A percentile compares a stretch with the other conserved stretches of the same genome.
phyloP scores from a whole-genome alignment of 2,888 invertebrate species.

The Polydrusus pterygomalis region DNA sequence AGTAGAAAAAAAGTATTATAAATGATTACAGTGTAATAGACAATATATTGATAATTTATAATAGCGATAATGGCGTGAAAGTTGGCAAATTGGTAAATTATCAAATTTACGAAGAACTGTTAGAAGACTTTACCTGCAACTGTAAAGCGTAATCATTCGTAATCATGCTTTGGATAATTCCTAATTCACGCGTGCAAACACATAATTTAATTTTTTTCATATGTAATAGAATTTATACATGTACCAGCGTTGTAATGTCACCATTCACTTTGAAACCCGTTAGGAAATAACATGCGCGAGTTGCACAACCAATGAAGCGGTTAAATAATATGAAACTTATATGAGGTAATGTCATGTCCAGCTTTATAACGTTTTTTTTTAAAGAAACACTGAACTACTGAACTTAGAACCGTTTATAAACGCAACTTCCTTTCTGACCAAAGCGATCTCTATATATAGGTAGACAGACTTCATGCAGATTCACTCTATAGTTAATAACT shows the following conservation, averaged over 20 bases:
- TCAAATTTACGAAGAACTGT: not conserved
- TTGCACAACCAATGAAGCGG: constrained; percentile 20
- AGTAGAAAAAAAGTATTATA: no score
- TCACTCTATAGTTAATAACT: no score
- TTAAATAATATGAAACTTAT: constrained; percentile 21
- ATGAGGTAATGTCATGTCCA: constrained; percentile 5
- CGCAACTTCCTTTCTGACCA: no score
- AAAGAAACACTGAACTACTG: not conserved
- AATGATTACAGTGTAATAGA: no score
- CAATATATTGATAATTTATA: not conserved
- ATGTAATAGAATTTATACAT: constrained; percentile 14
- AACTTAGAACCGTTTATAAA: not conserved
- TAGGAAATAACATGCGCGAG: constrained; percentile 4
- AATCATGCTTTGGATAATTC: not conserved
- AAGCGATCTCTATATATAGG: no score
- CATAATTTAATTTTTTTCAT: constrained; percentile 15
- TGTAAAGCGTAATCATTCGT: constrained; percentile 1
- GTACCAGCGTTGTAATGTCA: constrained; percentile 25
- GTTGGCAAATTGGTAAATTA: not conserved
- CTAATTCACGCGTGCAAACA: constrained; percentile 3
- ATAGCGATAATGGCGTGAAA: not conserved
- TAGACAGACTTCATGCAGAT: no score
- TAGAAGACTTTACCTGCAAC: not conserved
- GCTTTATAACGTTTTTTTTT: not conserved
- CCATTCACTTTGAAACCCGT: constrained; percentile 24